Evolutionary conservation across 1,140 invertebrate species (phyloP).

Genomic region (Thaumetopoea pityocampa): DNA sequence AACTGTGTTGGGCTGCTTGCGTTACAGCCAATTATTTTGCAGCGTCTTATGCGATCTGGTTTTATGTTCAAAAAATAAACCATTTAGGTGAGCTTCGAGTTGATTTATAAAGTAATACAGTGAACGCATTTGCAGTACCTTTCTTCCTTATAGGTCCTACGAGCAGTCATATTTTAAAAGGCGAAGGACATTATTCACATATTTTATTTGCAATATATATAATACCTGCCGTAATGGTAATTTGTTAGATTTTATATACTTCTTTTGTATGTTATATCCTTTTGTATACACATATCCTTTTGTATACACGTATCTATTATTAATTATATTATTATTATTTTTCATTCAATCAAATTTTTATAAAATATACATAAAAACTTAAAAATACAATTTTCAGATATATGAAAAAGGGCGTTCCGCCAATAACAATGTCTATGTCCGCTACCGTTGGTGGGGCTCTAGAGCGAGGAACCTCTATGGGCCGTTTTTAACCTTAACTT

Average conservation of each 20-base stretch:
- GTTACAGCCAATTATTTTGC: background rate
- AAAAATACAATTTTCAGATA: no score
- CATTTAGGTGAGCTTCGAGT: constrained; percentile 3
- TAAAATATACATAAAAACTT: no score
- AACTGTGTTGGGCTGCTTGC: background rate
- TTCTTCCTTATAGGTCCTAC: constrained; percentile 14
- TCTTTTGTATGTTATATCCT: background rate
- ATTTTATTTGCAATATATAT: constrained; percentile 3
- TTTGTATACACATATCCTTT: no score
- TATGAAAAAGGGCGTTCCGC: no score
- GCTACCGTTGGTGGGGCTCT: no score
- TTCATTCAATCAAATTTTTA: no score
- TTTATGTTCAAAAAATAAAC: constrained; percentile 7
- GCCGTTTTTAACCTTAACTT: no score
- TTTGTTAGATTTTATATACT: constrained; percentile 5
- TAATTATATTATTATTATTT: no score
- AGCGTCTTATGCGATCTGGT: background rate
- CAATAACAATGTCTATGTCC: no score
- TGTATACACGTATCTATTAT: no score
- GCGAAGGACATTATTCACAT: constrained; percentile 13
- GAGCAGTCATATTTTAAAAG: constrained; percentile 10
- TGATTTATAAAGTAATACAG: constrained; percentile 11
- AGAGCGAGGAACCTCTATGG: no score
- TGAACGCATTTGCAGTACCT: constrained; percentile 14
- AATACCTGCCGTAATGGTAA: constrained; percentile 1